Evolutionary conservation across 2,888 invertebrate genomes (phyloP).

Genomic region (Athripsodes cinereus): DNA sequence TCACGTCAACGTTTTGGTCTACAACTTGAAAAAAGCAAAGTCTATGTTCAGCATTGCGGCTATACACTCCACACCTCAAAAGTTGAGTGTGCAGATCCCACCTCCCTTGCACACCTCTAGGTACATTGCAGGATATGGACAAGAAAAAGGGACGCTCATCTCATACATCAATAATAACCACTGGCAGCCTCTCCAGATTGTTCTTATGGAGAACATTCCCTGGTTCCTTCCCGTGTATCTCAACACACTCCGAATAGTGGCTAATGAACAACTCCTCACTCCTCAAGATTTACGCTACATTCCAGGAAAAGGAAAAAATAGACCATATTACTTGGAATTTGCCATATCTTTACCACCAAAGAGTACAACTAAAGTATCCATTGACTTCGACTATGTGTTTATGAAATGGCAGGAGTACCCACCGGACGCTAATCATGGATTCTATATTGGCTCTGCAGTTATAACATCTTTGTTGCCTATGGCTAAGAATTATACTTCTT

Average conservation of each 20-base stretch:
- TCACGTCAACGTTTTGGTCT: conserved; percentile 61
- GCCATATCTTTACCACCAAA: conserved; percentile 72
- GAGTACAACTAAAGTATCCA: conserved; percentile 72
- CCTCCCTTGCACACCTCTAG: conserved; percentile 73
- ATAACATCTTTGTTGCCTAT: conserved; percentile 73
- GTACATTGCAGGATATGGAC: conserved; percentile 83
- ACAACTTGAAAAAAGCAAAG: conserved; percentile 52
- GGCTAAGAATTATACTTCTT: conserved; percentile 71
- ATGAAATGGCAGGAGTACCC: conserved; percentile 99
- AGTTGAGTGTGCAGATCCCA: conserved; percentile 47
- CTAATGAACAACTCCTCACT: conserved; percentile 42
- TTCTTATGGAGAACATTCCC: conserved; percentile 85
- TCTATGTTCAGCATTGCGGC: conserved; percentile 67
- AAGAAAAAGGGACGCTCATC: conserved; percentile 85
- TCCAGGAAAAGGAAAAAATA: conserved; percentile 78
- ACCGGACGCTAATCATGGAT: conserved; percentile 98
- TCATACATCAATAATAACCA: conserved; percentile 79
- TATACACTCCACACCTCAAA: conserved; percentile 44
- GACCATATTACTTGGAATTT: conserved; percentile 84
- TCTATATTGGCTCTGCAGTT: conserved; percentile 87
- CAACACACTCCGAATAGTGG: conserved; percentile 70
- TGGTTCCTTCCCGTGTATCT: conserved; percentile 88
- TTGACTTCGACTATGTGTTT: conserved; percentile 93
- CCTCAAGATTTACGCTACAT: conserved; percentile 43
- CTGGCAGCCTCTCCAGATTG: conserved; percentile 66